Conservation (phyloP, 1,140 invertebrate species). For the Zaprionus lachaisei region DNA sequence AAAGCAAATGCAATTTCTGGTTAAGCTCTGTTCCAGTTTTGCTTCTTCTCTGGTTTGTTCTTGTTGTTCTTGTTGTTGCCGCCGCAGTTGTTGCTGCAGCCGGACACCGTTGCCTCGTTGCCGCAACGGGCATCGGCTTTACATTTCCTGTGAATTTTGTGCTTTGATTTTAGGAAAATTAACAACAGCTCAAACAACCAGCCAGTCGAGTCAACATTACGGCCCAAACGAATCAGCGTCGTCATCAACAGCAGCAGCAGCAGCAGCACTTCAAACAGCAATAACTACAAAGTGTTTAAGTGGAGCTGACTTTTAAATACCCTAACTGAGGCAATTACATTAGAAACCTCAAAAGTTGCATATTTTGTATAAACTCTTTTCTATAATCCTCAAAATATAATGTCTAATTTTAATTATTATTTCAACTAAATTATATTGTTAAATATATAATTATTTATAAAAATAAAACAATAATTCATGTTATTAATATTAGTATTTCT, state of each 20-base stretch:
- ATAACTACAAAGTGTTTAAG: constrained; percentile 38
- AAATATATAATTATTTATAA: background rate
- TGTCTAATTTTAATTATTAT: no score
- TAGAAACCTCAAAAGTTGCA: background rate
- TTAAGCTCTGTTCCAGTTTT: constrained; percentile 48
- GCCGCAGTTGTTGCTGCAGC: constrained; percentile 45
- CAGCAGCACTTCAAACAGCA: constrained; percentile 57
- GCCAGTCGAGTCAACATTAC: constrained; percentile 71
- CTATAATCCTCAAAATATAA: no score
- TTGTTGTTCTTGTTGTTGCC: constrained; percentile 32
- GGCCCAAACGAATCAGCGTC: constrained; percentile 80
- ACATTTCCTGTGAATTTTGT: constrained; percentile 81
- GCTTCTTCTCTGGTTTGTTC: constrained; percentile 35
- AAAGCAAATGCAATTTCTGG: constrained; percentile 67
- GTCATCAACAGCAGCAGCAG: constrained; percentile 65
- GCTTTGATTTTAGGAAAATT: constrained; percentile 83
- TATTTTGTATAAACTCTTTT: background rate
- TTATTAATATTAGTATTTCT: no score
- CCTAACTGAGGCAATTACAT: background rate
- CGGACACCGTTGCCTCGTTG: constrained; percentile 38
- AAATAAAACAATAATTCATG: background rate
- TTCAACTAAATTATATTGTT: background rate
- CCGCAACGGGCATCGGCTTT: constrained; percentile 61
- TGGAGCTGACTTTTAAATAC: constrained; percentile 17
- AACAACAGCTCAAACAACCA: constrained; percentile 77